phyloP scores from a whole-genome alignment of 1,140 invertebrate species.

The Drosophila fuyamai region DNA sequence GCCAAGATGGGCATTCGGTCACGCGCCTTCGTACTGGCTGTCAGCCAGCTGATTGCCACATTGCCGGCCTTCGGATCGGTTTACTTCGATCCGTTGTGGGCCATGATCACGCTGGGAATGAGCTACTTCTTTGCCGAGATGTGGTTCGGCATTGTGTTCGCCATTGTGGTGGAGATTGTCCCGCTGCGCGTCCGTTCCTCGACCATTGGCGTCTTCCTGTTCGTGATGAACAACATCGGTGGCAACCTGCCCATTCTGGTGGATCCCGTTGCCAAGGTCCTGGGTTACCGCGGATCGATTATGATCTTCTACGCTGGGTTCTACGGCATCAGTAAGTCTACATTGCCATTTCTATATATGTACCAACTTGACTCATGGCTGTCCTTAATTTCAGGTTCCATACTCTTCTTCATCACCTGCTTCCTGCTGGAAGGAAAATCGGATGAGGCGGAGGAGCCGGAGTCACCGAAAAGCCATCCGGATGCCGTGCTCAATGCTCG shows the following conservation, averaged over 20 bases:
- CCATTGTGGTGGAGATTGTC: constrained; percentile 94
- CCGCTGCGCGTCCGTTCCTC: constrained; percentile 92
- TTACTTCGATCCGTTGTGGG: constrained; percentile 92
- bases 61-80: constrained; percentile 95
- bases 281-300: constrained; percentile 92
- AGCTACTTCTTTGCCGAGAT: constrained; percentile 96
- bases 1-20: constrained; percentile 94
- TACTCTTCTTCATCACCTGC: constrained; percentile 79
- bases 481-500: constrained; percentile 62
- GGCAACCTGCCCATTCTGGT: constrained; percentile 95
- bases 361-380: background rate
- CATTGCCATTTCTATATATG: background rate
- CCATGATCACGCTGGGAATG: constrained; percentile 93
- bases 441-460: constrained; percentile 19
- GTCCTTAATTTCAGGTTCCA: constrained; percentile 55
- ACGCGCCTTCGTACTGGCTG: constrained; percentile 92
- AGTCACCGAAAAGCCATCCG: constrained; percentile 52
- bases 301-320: constrained; percentile 95
- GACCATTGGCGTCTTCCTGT: constrained; percentile 93
- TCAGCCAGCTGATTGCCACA: constrained; percentile 94
- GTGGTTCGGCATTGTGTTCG: constrained; percentile 97
- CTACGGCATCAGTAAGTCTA: constrained; percentile 89
- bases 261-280: constrained; percentile 91
- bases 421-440: constrained; percentile 78
- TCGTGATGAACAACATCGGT: constrained; percentile 97